A percentile compares a stretch with the other conserved stretches of the same genome.
Conservation (phyloP, 2,797 vertebrate genomes). For the Iguana delicatissima region DNA sequence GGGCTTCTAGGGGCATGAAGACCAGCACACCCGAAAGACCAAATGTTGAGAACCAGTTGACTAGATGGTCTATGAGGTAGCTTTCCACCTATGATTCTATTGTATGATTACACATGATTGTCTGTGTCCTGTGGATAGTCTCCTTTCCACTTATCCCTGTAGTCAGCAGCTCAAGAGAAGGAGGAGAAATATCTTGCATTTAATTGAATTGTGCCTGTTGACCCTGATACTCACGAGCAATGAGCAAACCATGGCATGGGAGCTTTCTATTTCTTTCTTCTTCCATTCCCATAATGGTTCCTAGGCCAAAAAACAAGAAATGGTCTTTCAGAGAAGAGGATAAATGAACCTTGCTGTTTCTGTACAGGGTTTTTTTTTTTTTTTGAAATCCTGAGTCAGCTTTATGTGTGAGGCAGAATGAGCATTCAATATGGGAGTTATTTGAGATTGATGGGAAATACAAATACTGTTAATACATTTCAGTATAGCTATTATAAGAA, state of each 20-base stretch:
- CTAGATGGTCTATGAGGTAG: not conserved
- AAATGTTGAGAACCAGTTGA: not conserved
- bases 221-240: not conserved
- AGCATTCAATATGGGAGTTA: not conserved
- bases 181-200: not conserved
- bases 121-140: not conserved
- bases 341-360: not conserved
- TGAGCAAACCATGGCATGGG: too few relatives aligned
- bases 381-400: not conserved
- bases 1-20: too few relatives aligned
- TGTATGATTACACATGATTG: not conserved
- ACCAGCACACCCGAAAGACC: too few relatives aligned
- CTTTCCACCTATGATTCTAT: not conserved
- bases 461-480: not conserved
- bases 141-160: not conserved
- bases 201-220: not conserved
- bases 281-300: not conserved
- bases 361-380: too few relatives aligned
- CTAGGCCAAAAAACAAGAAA: not conserved
- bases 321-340: not conserved
- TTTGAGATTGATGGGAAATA: not conserved
- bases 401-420: not conserved
- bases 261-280: not conserved
- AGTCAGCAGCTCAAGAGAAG: not conserved
- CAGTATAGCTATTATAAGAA: constrained; percentile 2